phyloP scores from a whole-genome alignment of 2,113 vertebrate genomes.

The Ictidomys tridecemlineatus region DNA sequence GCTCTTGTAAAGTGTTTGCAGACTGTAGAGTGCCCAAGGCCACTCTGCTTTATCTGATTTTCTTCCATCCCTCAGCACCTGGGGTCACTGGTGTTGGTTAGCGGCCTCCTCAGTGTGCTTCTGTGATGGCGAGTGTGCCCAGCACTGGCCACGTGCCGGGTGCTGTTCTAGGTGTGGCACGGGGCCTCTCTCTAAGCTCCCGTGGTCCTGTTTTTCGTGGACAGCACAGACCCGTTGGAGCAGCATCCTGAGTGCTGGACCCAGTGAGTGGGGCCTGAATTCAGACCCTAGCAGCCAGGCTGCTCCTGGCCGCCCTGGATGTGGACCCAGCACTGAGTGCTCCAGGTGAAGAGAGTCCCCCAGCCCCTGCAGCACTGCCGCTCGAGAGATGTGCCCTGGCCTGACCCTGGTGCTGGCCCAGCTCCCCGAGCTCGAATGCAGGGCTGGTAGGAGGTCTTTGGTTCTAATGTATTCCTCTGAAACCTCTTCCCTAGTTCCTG shows the following conservation, averaged over 20 bases:
- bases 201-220: not conserved
- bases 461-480: not conserved
- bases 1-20: fast-evolving
- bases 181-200: not conserved
- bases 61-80: not conserved
- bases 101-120: not conserved
- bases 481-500: not conserved
- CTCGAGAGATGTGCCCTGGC: not conserved
- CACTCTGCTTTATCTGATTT: not conserved
- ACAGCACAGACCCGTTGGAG: not conserved
- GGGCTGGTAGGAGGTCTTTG: not conserved
- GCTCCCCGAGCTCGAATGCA: no score
- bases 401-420: not conserved
- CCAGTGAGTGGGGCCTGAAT: not conserved
- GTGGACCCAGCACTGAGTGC: not conserved
- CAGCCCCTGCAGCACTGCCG: no score
- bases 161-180: not conserved
- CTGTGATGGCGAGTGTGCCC: not conserved
- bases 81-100: not conserved
- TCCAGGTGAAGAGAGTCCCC: no score
- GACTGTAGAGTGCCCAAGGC: not conserved
- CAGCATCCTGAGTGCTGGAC: not conserved
- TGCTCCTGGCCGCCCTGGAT: no score
- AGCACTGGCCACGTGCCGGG: not conserved
- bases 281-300: not conserved